A percentile compares a stretch with the other conserved stretches of the same genome.
These are phyloP conservation scores for Blennius ocellaris DNA, from an alignment of 2,113 vertebrate genomes.

Conservation along the genomic window DNA sequence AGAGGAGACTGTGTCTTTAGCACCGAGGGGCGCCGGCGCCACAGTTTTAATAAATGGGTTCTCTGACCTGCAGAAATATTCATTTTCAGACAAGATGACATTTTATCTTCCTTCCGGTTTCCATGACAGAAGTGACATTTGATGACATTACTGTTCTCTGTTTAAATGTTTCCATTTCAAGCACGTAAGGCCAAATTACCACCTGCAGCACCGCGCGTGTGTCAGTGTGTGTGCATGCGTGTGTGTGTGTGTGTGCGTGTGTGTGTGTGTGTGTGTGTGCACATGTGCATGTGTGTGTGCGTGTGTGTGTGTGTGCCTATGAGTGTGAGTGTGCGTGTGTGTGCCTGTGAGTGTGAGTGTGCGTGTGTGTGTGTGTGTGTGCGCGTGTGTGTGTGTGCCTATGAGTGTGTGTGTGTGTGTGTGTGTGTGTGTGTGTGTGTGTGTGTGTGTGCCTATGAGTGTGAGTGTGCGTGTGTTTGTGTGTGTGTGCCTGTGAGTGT, in stretches of 20 bases:
- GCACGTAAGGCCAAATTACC: slow-evolving; percentile 28
- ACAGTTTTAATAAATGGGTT: slow-evolving; percentile 67
- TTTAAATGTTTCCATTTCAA: slow-evolving; percentile 66
- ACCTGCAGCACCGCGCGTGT: not conserved
- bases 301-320: not conserved
- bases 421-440: not conserved
- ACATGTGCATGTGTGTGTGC: not conserved
- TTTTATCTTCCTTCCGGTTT: slow-evolving; percentile 56
- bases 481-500: not conserved
- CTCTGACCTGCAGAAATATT: slow-evolving; percentile 60
- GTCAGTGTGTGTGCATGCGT: not conserved
- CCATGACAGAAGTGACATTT: slow-evolving; percentile 65
- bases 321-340: not conserved
- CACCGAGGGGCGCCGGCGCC: slow-evolving; percentile 1
- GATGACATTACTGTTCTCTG: slow-evolving; percentile 56
- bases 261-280: not conserved
- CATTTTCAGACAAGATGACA: slow-evolving; percentile 64
- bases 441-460: too few species aligned
- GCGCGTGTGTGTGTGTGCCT: too few species aligned
- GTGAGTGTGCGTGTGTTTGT: not conserved
- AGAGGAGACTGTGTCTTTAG: slow-evolving; percentile 53
- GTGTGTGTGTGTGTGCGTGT: not conserved
- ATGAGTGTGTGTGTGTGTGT: not conserved
- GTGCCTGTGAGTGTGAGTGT: not conserved
- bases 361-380: not conserved